Conservation (phyloP, 64 coral and sea anemone species). For the Porites lutea region DNA sequence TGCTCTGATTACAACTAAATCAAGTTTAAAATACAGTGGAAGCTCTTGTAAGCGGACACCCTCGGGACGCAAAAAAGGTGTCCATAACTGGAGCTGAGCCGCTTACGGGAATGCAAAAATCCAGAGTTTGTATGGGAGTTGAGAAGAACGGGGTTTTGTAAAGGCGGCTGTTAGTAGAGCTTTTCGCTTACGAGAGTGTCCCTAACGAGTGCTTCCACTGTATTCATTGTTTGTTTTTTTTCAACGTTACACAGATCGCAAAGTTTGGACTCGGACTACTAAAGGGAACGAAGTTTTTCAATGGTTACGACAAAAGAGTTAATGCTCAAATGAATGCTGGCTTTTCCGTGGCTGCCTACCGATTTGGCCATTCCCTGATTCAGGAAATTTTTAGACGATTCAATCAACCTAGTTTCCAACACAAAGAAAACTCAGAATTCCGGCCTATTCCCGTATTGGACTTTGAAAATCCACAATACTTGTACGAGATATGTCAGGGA, state of each 20-base stretch:
- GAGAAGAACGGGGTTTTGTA: no score
- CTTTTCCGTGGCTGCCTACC: conserved; percentile 69
- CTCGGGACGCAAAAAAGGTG: no score
- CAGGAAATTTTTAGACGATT: neutral
- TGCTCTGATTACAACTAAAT: no score
- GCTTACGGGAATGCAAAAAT: no score
- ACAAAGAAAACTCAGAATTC: neutral
- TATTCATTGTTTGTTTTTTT: neutral
- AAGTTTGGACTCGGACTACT: neutral
- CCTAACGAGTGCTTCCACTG: no score
- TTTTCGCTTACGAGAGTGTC: no score
- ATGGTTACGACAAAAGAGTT: neutral
- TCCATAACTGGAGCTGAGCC: no score
- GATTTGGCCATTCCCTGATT: conserved; percentile 77
- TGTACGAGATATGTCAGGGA: conserved; percentile 33
- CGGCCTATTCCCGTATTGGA: neutral
- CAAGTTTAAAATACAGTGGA: no score
- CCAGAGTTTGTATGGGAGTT: no score
- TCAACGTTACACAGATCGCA: neutral
- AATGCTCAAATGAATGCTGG: conserved; percentile 40
- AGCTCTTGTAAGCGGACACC: no score
- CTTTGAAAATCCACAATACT: conserved; percentile 24
- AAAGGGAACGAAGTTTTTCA: neutral
- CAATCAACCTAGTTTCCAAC: neutral
- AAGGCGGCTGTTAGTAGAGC: no score